Base-by-base conservation (phyloP, 1,140 invertebrate species). In the Drosophila nikananu region DNA sequence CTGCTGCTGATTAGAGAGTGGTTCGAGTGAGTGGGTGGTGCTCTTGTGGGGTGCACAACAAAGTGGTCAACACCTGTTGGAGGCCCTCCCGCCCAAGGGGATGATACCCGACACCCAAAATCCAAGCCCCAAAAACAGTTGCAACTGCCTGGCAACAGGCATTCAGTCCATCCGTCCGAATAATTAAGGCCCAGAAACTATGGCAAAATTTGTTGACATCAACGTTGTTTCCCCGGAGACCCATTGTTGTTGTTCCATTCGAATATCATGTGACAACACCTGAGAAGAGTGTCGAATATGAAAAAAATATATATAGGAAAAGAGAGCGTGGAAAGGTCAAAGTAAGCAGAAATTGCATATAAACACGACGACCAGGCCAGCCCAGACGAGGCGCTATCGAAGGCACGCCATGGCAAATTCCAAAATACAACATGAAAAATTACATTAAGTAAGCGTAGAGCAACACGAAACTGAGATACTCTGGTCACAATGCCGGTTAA, bases 41-140 rank as follows among this genome's bases (percentile, higher is more conserved):
- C 21, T 41, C 17, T 58, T 58, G 17, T 32, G 32, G 30, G 27
- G 46, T 39, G 49, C 27, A 30, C 19, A 70, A 30, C 35, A 35
- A 72, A 72, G 48, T 71, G 67, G 63, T 71, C 67, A 73, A 61
- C 67, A 71, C 70, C 70, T 72, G 70, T 72, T 71, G 65, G 52
- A 7, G 52, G 25, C 66, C 49, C 4, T 39, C 15, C 27, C 30
- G n/a, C 17, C 37, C 17, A 8, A 19, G 25, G 19, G 46, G 8
- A 23, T 30, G 27, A 41, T 17, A 65, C 44, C 35, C 35, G 51
- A 51, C 17, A 9, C 27, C 19, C n/a, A 13, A 64, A 37, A 52
- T 57, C 54, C 54, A 39, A 57, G 54, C 9, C 35, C 21, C 70
- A 19, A 41, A 59, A 67, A 48, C 68, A 46, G 58, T 13, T 35